Evolutionary conservation across 2,113 vertebrate genomes (phyloP).

Genomic region (Vulpes ferrilata): DNA sequence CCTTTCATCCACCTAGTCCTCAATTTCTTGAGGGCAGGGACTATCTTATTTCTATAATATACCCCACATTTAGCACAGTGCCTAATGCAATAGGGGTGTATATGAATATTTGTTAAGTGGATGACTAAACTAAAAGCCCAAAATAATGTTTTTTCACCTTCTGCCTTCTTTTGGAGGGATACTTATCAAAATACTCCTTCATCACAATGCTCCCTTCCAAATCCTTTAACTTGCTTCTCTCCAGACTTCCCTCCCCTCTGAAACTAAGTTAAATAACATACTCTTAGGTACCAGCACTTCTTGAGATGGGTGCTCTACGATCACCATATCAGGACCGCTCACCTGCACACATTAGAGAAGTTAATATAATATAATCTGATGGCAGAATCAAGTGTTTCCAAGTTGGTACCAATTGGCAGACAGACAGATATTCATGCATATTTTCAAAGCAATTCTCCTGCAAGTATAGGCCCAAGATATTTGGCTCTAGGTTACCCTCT

Average conservation of each 20-base stretch:
- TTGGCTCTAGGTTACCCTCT: constrained; percentile 47
- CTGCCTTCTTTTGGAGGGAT: neutral
- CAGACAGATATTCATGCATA: neutral
- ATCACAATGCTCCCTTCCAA: neutral
- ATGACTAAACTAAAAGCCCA: neutral
- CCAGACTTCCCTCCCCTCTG: neutral
- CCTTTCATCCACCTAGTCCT: neutral
- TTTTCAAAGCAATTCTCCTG: neutral
- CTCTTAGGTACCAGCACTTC: neutral
- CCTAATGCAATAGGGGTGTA: neutral
- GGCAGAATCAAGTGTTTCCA: constrained; percentile 10
- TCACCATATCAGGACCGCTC: neutral
- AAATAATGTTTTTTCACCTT: neutral
- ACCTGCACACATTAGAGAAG: neutral
- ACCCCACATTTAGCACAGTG: neutral
- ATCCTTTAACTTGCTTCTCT: constrained; percentile 24
- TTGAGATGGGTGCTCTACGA: neutral
- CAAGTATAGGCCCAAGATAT: neutral
- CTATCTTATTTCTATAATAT: neutral
- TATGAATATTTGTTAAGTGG: neutral
- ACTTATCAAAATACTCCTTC: neutral
- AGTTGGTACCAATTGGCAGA: neutral
- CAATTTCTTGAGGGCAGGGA: neutral
- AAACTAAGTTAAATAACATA: neutral
- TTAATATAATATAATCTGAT: neutral